phyloP scores from a whole-genome alignment of 2,888 invertebrate genomes.

The Tromatobia lineatoria region DNA sequence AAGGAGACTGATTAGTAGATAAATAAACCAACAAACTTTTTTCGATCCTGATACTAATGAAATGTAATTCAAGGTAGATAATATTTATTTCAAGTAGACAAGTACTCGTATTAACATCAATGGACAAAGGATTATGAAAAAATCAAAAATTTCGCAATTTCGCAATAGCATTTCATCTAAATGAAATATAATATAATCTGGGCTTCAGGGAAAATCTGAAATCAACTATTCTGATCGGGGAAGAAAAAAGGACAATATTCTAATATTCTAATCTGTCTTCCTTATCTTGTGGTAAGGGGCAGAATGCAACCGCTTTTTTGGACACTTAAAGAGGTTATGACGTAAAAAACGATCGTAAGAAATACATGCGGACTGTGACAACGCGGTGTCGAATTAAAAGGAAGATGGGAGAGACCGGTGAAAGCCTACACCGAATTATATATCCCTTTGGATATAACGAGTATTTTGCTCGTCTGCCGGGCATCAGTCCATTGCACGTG shows the following conservation, averaged over 20 bases:
- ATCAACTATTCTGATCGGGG: background rate
- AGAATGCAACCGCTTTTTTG: conserved; percentile 41
- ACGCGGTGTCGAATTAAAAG: background rate
- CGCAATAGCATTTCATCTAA: background rate
- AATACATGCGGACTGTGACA: background rate
- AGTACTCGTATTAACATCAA: no score
- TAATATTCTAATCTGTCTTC: no score
- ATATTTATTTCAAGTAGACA: background rate
- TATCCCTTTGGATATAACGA: background rate
- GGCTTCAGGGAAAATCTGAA: background rate
- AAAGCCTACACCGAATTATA: background rate
- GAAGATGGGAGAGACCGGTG: background rate
- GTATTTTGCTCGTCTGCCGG: background rate
- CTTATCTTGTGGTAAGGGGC: conserved; percentile 2
- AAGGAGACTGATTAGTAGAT: no score
- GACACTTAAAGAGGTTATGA: conserved; percentile 24
- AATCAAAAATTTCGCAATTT: no score
- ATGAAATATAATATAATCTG: background rate
- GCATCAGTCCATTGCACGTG: background rate
- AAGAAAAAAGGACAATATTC: background rate
- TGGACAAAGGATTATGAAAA: no score
- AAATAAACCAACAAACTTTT: background rate
- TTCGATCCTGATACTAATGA: no score
- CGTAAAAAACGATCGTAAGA: conserved; percentile 44
- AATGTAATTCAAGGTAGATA: no score